Evolutionary conservation across 2,888 invertebrate genomes (phyloP), one percentile per base, ranked within the genome.

Genomic region (Bellardia pandia): DNA sequence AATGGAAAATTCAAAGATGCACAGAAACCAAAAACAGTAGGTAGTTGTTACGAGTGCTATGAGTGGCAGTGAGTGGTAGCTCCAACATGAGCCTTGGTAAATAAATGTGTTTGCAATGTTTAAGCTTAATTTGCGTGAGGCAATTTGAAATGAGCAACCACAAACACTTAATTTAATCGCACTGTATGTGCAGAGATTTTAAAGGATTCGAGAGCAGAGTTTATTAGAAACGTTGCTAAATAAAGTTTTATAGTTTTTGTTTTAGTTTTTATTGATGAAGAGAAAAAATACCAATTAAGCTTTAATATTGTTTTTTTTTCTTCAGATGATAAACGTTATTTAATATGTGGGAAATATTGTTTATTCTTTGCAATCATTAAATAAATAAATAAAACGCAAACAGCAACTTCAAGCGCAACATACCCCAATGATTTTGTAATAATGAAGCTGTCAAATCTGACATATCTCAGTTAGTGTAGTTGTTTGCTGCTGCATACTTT

Each of bases 151-250:
- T 66, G 45, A 79, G 60, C 37, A 45, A 85, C 82, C 58, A 42
- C 68, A 60, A 82, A 76, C 85, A 90, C 89, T 90, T 89, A 90
- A 90, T 90, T 91, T 89, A 88, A 89, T 90, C 86, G 88, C 88
- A 90, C 90, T 90, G 89, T 58, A 53, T 74, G 48, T n/a, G 37
- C 13, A 37, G 7, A 62, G 16, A 14, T 40, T 37, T 58, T 64
- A 33, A 33, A 37, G 5, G 37, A 23, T 23, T 23, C 23, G 23
- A 14, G 48, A 37, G 37, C 40, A 33, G 66, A 11, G 42, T 40
- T 40, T 68, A 45, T 23, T 30, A 16, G 60, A 60, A 33, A 30
- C 2, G 30, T 23, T 58, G 13, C 2, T 33, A 62, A 62, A 40
- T 42, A 64, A 51, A 9, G 48, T 33, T 53, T 80, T 53, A 71